A percentile compares a stretch with the other conserved stretches of the same genome.
Evolutionary conservation across 2,888 invertebrate genomes (phyloP).

Genomic region (Ophion ellenae): DNA sequence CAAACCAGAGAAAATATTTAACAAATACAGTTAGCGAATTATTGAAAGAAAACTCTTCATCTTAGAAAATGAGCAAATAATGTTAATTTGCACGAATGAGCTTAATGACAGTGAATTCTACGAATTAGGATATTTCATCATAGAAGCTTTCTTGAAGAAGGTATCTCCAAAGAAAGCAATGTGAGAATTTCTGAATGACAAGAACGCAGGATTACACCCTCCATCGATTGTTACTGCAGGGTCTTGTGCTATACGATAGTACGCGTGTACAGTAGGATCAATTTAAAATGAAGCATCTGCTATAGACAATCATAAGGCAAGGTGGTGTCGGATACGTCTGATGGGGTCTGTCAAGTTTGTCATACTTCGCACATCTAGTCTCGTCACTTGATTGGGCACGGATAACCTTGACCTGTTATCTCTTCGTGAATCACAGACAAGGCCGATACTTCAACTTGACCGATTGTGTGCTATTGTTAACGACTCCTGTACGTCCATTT

Average conservation of each 20-base stretch:
- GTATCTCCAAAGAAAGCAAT: background rate
- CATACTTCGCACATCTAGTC: conserved; percentile 37
- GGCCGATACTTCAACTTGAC: conserved; percentile 77
- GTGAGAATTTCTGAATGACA: background rate
- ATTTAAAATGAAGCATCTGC: conserved; percentile 53
- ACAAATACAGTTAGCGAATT: background rate
- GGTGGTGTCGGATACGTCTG: conserved; percentile 40
- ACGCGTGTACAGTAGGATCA: conserved; percentile 9
- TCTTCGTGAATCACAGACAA: conserved; percentile 72
- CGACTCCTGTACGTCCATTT: background rate
- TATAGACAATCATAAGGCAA: conserved; percentile 67
- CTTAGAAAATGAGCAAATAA: background rate
- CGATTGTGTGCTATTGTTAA: conserved; percentile 68
- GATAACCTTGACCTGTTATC: conserved; percentile 78
- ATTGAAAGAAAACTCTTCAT: no score
- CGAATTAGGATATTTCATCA: background rate
- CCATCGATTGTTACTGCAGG: background rate
- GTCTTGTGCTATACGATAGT: background rate
- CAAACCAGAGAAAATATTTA: background rate
- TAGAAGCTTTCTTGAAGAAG: background rate
- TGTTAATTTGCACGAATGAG: background rate
- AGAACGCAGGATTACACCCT: background rate
- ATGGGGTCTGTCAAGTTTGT: conserved; percentile 62
- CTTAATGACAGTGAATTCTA: background rate
- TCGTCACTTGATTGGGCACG: conserved; percentile 52